Percentiles rank a stretch among this genome's conserved stretches.
These are phyloP conservation scores for Tokudaia tokunoshimensis DNA, from an alignment of 2,797 vertebrate species.

Conservation along the genomic window DNA sequence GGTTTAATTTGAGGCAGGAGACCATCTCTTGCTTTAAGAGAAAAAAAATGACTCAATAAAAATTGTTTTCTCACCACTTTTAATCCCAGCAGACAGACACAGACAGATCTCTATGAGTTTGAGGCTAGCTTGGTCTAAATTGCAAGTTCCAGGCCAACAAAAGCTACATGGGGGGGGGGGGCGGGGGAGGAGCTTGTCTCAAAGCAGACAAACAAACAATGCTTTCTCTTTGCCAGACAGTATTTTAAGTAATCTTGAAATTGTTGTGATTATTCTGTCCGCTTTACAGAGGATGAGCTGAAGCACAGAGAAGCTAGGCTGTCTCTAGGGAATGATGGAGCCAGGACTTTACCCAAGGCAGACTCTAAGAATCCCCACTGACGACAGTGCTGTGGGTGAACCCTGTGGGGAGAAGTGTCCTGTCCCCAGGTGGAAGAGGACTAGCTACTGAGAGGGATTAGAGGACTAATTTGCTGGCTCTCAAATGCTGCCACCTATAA, in stretches of 20 bases:
- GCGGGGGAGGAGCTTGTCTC: not conserved
- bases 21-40: slow-evolving; percentile 1
- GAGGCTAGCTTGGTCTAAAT: not conserved
- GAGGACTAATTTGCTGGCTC: not conserved
- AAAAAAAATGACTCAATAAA: not conserved
- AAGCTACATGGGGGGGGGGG: not conserved
- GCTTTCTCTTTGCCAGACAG: not conserved
- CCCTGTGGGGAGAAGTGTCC: not conserved
- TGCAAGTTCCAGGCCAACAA: not conserved
- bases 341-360: not conserved
- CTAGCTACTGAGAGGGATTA: not conserved
- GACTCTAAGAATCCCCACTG: not conserved
- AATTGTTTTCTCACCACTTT: not conserved
- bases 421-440: not conserved
- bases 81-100: not conserved
- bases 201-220: not conserved
- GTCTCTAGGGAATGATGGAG: not conserved
- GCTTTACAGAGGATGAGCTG: not conserved
- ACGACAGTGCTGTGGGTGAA: not conserved
- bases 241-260: not conserved
- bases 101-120: not conserved
- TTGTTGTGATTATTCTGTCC: not conserved
- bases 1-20: slow-evolving; percentile 3
- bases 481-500: not conserved
- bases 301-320: not conserved